Percentiles rank a stretch among this genome's conserved stretches.
These are phyloP conservation scores for Pseudobourletiella spinata DNA, from an alignment of 1,140 invertebrate genomes.

Conservation along the genomic window DNA sequence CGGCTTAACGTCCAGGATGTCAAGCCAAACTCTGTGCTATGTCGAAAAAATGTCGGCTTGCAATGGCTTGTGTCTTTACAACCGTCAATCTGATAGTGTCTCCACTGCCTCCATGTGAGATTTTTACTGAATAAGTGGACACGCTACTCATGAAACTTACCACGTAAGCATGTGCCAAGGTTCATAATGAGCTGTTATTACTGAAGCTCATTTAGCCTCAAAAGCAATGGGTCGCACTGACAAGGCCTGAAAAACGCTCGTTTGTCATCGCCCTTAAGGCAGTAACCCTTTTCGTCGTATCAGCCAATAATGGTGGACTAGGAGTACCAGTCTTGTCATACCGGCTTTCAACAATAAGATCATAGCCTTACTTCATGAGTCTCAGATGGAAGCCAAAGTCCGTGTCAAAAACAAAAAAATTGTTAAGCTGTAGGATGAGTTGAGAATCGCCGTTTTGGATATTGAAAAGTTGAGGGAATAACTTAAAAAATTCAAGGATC, in stretches of 20 bases:
- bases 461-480: not conserved
- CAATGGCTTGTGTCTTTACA: not conserved
- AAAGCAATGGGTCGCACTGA: not conserved
- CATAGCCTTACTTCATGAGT: not conserved
- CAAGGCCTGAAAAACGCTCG: not conserved
- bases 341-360: not conserved
- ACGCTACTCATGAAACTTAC: not conserved
- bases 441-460: not conserved
- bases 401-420: not conserved
- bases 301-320: not conserved
- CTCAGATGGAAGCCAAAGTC: not conserved
- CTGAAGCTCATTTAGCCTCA: slow-evolving; percentile 1
- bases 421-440: not conserved
- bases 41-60: not conserved
- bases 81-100: not conserved
- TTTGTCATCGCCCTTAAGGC: not conserved
- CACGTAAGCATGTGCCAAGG: not conserved
- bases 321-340: not conserved
- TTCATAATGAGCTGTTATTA: not conserved
- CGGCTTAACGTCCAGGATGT: not conserved
- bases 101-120: not conserved
- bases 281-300: not conserved
- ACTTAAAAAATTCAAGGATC: slow-evolving; percentile 7
- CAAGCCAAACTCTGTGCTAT: slow-evolving; percentile 10
- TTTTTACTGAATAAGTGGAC: not conserved